Base-by-base conservation (phyloP, 2,797 vertebrate species). In the Synanceia verrucosa region DNA sequence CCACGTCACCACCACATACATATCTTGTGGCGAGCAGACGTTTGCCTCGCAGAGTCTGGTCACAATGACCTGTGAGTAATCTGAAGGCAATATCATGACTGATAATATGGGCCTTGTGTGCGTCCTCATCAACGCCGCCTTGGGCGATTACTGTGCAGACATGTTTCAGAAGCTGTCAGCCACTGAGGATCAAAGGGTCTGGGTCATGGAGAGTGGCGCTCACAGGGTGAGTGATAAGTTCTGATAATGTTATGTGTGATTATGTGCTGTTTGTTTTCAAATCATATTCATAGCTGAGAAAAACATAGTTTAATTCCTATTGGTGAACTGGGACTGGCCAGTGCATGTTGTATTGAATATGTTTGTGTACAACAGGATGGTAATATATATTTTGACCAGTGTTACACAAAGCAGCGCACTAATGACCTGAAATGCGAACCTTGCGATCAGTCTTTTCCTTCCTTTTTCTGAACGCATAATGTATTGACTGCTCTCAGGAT, bases 91-190 rank as follows among this genome's bases (percentile, higher is more conserved):
- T n/a, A 41, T 63, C 26, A 21, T 41, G 31, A 33, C 16, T 12
- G 61, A 76, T 58, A 70, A 37, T 13, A 7, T 3, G 26, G 51
- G 39, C 12, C 18, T 37, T 48, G 24, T n/a, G 18, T 16, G 1
- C 37, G 1, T 66, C n/a, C 31, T 67, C 41, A 62, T 81, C 39
- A 63, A 1, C 1, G 0, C 9, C 4, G 9, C 13, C 13, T 65
- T 36, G 65, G 46, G 65, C 59, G 46, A 70, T 78, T 76, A 26
- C 46, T 70, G 50, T 51, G 41, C 59, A 97, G 96, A 96, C 89
- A 94, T 97, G 86, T 96, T 97, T 89, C 96, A 97, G 91, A 98
- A 96, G 82, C 84, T 98, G 51, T 93, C 94, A 63, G 89, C 92
- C 3, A 72, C 86, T 64, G 95, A 93, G 81, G 89, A 91, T 68